A percentile compares a stretch with the other conserved stretches of the same genome.
phyloP scores from a whole-genome alignment of 2,888 invertebrate genomes.

The Carcina quercana region DNA sequence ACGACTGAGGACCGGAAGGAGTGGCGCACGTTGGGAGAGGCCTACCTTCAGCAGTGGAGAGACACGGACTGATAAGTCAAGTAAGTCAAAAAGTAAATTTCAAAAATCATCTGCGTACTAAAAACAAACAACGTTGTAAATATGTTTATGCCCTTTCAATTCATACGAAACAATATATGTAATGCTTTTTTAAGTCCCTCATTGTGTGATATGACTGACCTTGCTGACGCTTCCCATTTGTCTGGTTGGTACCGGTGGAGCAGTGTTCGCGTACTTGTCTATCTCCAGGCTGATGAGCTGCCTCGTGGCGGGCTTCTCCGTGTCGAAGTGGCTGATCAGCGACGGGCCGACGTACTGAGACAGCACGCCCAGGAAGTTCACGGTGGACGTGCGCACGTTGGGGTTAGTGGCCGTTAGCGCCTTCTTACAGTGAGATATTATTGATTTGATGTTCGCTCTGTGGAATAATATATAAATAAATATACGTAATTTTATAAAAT shows the following conservation, averaged over 20 bases:
- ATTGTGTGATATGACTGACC: too few species aligned
- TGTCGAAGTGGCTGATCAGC: constrained; percentile 86
- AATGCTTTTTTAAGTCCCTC: too few species aligned
- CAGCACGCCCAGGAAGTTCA: constrained; percentile 83
- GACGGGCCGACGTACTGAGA: constrained; percentile 88
- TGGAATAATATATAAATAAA: constrained; percentile 16
- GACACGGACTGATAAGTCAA: too few species aligned
- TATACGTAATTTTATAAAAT: too few species aligned
- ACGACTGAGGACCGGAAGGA: too few species aligned
- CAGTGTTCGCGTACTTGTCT: constrained; percentile 85
- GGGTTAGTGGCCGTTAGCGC: constrained; percentile 90
- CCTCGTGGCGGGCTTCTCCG: constrained; percentile 88
- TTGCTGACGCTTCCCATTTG: constrained; percentile 66
- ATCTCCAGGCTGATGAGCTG: constrained; percentile 91
- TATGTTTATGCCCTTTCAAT: too few species aligned
- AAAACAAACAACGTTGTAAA: too few species aligned
- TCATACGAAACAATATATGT: too few species aligned
- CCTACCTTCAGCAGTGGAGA: too few species aligned
- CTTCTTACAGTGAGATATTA: constrained; percentile 87
- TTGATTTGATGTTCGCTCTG: constrained; percentile 80
- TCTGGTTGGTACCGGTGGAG: constrained; percentile 83
- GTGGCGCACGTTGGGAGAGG: too few species aligned
- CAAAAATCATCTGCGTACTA: too few species aligned
- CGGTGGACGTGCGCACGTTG: constrained; percentile 84
- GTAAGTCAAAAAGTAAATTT: too few species aligned